phyloP scores from a whole-genome alignment of 1,140 invertebrate genomes.

The Dolichoris vasculosae region DNA sequence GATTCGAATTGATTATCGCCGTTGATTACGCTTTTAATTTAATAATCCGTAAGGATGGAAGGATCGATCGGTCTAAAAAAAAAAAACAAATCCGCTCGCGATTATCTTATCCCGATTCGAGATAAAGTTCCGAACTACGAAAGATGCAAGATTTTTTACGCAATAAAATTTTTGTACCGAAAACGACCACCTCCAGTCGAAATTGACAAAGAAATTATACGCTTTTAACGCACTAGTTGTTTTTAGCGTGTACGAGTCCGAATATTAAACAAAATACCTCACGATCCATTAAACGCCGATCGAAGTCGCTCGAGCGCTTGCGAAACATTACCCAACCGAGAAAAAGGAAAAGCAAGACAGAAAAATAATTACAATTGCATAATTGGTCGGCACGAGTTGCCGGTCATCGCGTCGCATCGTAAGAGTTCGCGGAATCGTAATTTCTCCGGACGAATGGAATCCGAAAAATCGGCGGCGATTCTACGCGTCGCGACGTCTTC shows the following conservation, averaged over 20 bases:
- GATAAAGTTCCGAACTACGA: no score
- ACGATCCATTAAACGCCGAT: slow-evolving; percentile 3
- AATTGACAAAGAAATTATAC: not conserved
- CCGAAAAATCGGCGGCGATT: not conserved
- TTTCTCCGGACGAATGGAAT: slow-evolving; percentile 16
- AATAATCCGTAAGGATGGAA: not conserved
- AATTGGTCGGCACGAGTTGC: slow-evolving; percentile 7
- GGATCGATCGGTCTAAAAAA: not conserved
- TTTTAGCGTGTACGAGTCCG: not conserved
- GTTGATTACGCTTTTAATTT: not conserved
- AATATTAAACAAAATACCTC: not conserved
- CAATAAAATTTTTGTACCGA: not conserved
- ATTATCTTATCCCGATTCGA: no score
- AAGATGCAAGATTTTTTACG: not conserved
- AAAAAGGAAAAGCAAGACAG: not conserved
- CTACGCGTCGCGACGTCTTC: no score
- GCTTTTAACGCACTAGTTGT: not conserved
- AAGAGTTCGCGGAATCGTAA: not conserved
- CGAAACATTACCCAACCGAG: not conserved
- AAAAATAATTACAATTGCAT: slow-evolving; percentile 12
- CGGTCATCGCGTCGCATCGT: slow-evolving; percentile 16
- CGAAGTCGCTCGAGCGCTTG: not conserved
- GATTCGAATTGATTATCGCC: not conserved
- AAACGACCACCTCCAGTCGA: not conserved
- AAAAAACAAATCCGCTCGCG: not conserved